Conservation (phyloP, 2,888 invertebrate genomes). For the Hololepta plana region DNA sequence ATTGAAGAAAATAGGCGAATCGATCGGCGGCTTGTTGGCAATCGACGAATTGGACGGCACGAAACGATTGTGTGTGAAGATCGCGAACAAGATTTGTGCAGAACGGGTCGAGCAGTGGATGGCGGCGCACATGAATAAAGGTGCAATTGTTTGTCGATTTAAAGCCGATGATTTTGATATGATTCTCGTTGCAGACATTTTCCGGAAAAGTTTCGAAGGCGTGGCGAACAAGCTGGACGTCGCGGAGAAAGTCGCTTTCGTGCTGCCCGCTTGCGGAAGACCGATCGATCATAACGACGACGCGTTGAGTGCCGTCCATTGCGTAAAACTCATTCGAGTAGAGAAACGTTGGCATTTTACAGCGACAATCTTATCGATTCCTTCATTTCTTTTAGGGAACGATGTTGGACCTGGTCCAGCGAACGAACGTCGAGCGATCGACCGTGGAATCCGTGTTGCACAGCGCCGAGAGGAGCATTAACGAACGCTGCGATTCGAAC, state of each 20-base stretch:
- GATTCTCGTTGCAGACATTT: constrained; percentile 19
- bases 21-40: constrained; percentile 31
- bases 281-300: constrained; percentile 14
- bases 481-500: constrained; percentile 20
- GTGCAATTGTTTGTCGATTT: no score
- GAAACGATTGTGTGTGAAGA: constrained; percentile 30
- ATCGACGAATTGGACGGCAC: constrained; percentile 31
- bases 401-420: no score
- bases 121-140: constrained; percentile 26
- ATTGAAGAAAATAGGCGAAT: constrained; percentile 14
- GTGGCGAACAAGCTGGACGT: constrained; percentile 14
- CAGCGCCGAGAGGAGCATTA: constrained; percentile 13
- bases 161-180: no score
- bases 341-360: no score
- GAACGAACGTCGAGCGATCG: no score
- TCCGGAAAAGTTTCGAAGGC: constrained; percentile 22
- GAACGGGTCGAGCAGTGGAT: constrained; percentile 38
- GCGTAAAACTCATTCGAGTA: constrained; percentile 18
- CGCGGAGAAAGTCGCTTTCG: constrained; percentile 13
- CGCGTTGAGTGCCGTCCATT: constrained; percentile 15
- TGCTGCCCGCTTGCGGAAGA: constrained; percentile 12
- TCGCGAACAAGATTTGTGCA: constrained; percentile 30
- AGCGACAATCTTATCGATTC: no score
- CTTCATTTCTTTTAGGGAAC: no score
- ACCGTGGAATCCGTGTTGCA: constrained; percentile 8